These are phyloP conservation scores for Penelope pileata DNA, from an alignment of 2,113 vertebrate species.

Conservation along the genomic window DNA sequence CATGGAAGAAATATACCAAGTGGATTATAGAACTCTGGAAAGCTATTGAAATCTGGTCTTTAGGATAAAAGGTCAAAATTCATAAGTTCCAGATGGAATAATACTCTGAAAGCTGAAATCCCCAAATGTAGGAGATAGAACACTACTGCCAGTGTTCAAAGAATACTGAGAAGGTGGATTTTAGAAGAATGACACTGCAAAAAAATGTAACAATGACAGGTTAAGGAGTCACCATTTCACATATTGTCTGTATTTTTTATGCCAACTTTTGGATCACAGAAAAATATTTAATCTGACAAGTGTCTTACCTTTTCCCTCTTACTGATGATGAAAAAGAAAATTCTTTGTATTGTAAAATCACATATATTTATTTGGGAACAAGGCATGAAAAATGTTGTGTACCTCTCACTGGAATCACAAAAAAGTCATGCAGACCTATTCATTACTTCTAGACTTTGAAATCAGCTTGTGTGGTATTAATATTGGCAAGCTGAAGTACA, in stretches of 20 bases:
- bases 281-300: background rate
- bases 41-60: slow-evolving; percentile 13
- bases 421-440: background rate
- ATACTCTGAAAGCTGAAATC: slow-evolving; percentile 28
- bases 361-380: background rate
- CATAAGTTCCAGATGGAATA: background rate
- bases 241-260: background rate
- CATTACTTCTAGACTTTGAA: background rate
- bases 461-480: background rate
- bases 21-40: background rate
- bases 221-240: background rate
- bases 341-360: background rate
- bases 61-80: slow-evolving; percentile 20
- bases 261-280: background rate
- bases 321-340: background rate
- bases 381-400: background rate
- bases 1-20: background rate
- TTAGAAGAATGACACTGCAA: background rate
- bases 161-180: background rate
- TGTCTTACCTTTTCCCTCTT: background rate
- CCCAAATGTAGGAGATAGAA: background rate
- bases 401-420: background rate
- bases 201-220: background rate
- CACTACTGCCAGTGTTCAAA: background rate
- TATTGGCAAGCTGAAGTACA: background rate